These are phyloP conservation scores for Caenorhabditis sp. DNA, from an alignment of 2,888 invertebrate species.

Conservation along the genomic window DNA sequence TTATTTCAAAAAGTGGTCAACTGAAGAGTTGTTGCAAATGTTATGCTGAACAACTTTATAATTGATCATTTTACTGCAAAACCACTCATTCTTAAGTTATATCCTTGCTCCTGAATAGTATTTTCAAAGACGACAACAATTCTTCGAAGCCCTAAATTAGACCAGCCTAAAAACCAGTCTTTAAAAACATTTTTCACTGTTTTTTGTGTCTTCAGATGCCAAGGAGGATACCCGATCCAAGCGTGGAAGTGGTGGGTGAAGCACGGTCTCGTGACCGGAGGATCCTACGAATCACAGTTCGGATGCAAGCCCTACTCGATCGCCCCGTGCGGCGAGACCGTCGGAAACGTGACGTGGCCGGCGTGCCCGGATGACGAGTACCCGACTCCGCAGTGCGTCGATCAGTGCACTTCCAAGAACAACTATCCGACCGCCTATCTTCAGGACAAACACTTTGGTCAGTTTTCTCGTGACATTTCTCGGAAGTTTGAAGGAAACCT, in stretches of 20 bases:
- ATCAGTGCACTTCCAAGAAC: conserved; percentile 40
- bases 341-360: conserved; percentile 84
- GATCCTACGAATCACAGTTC: conserved; percentile 82
- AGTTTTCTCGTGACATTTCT: neutral
- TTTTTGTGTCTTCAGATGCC: conserved; percentile 83
- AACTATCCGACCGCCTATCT: conserved; percentile 36
- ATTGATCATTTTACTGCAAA: no score
- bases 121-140: no score
- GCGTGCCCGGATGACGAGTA: conserved; percentile 27
- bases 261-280: conserved; percentile 90
- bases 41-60: no score
- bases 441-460: conserved; percentile 60
- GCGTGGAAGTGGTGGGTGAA: conserved; percentile 91
- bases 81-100: no score
- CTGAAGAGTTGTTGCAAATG: no score
- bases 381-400: conserved; percentile 50
- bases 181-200: conserved; percentile 84
- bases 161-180: neutral
- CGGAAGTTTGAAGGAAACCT: neutral
- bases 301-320: conserved; percentile 92
- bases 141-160: neutral
- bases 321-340: conserved; percentile 88
- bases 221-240: conserved; percentile 87
- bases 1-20: no score
- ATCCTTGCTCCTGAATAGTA: no score